Evolutionary conservation across 2,113 vertebrate genomes (phyloP).

Genomic region (Nematolebias whitei): DNA sequence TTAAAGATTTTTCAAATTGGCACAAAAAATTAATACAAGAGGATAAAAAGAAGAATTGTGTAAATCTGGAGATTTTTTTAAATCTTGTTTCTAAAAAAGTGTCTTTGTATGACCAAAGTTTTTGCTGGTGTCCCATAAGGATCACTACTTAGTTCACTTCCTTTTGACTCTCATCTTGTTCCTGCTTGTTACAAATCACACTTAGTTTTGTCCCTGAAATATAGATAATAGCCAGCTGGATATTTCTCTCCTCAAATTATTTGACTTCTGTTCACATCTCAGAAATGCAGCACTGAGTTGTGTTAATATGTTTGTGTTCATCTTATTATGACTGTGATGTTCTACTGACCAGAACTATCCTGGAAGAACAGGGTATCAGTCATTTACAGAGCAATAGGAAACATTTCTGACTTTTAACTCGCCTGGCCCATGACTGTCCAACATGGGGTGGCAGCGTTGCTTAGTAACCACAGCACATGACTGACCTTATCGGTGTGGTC

Average conservation of each 20-base stretch:
- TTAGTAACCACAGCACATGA: constrained; percentile 82
- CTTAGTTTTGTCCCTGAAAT: too few species aligned
- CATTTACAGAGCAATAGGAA: constrained; percentile 51
- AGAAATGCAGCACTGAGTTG: neutral
- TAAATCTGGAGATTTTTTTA: too few species aligned
- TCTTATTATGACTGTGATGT: neutral
- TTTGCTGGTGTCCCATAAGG: neutral
- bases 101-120: too few species aligned
- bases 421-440: constrained; percentile 69
- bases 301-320: neutral
- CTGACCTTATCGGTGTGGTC: constrained; percentile 79
- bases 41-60: too few species aligned
- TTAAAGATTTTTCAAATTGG: too few species aligned
- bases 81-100: too few species aligned
- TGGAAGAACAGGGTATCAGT: constrained; percentile 26
- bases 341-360: constrained; percentile 1
- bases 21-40: too few species aligned
- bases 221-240: too few species aligned
- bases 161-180: neutral
- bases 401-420: constrained; percentile 70
- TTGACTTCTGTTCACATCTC: neutral
- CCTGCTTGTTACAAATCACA: neutral
- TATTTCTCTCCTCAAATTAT: neutral
- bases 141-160: neutral
- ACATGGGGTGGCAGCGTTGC: constrained; percentile 77